Conservation (phyloP, 2,797 vertebrate genomes). For the Lateolabrax maculatus region DNA sequence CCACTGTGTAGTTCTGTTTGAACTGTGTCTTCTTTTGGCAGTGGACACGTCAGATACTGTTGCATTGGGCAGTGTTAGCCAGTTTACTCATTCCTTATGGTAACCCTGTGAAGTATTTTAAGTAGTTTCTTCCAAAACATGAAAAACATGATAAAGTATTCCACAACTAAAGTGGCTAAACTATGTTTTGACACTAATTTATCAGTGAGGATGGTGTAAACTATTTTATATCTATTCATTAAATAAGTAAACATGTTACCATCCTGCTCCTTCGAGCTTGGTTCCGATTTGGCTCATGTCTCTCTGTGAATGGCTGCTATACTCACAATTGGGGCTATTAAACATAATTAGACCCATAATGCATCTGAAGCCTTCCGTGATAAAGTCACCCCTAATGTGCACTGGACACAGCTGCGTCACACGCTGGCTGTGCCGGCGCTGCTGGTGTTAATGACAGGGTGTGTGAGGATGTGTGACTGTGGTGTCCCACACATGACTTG, state of each 20-base stretch:
- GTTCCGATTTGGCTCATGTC: neutral
- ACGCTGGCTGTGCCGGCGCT: neutral
- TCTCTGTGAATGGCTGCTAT: constrained; percentile 25
- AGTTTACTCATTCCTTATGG: neutral
- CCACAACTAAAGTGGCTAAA: too few species aligned
- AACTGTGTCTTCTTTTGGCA: neutral
- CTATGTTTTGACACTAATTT: neutral
- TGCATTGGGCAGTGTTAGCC: neutral
- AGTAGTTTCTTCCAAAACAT: too few species aligned
- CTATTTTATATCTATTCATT: neutral
- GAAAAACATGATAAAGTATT: too few species aligned
- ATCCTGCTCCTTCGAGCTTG: neutral
- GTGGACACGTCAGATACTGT: neutral
- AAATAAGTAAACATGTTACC: constrained; percentile 1
- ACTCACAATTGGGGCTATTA: constrained; percentile 39
- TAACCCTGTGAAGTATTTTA: neutral
- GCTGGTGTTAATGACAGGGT: constrained; percentile 26
- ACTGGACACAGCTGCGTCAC: constrained; percentile 37
- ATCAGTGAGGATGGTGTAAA: neutral
- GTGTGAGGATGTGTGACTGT: constrained; percentile 26
- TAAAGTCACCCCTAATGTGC: constrained; percentile 32
- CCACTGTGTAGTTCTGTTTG: constrained; percentile 12
- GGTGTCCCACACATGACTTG: constrained; percentile 16
- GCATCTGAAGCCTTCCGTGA: constrained; percentile 32
- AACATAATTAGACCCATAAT: constrained; percentile 50